Evolutionary conservation across 2,888 invertebrate species (phyloP).

Genomic region (Philereme transversata): DNA sequence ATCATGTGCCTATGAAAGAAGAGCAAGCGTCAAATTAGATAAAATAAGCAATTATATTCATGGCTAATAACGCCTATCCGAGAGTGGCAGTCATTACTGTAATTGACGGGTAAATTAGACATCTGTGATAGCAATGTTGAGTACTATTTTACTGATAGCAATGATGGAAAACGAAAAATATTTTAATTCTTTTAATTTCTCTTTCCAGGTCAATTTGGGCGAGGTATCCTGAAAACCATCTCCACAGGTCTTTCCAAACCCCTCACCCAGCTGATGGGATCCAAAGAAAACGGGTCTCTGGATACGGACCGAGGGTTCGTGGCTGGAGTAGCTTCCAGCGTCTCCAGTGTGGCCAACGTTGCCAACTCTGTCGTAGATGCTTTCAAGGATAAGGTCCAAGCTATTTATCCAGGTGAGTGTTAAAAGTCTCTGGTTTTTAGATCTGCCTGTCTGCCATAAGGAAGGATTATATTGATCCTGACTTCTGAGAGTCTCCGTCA

Average conservation of each 20-base stretch:
- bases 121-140: too few species aligned
- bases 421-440: neutral
- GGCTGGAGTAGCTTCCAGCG: conserved; percentile 68
- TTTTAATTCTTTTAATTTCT: neutral
- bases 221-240: conserved; percentile 73
- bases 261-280: conserved; percentile 84
- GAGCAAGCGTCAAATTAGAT: too few species aligned
- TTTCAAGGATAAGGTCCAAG: conserved; percentile 80
- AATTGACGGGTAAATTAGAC: too few species aligned
- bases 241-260: conserved; percentile 74
- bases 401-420: conserved; percentile 82
- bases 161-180: neutral
- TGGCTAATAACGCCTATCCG: too few species aligned
- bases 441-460: too few species aligned
- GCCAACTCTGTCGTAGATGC: conserved; percentile 72
- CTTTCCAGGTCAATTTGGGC: conserved; percentile 71
- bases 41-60: too few species aligned
- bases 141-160: neutral
- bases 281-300: conserved; percentile 82
- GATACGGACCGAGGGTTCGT: conserved; percentile 85
- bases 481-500: too few species aligned
- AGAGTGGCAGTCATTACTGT: too few species aligned
- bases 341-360: conserved; percentile 69
- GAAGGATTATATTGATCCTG: too few species aligned
- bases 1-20: too few species aligned